Base-by-base conservation (phyloP, 2,113 vertebrate species). In the Notothenia rossii region DNA sequence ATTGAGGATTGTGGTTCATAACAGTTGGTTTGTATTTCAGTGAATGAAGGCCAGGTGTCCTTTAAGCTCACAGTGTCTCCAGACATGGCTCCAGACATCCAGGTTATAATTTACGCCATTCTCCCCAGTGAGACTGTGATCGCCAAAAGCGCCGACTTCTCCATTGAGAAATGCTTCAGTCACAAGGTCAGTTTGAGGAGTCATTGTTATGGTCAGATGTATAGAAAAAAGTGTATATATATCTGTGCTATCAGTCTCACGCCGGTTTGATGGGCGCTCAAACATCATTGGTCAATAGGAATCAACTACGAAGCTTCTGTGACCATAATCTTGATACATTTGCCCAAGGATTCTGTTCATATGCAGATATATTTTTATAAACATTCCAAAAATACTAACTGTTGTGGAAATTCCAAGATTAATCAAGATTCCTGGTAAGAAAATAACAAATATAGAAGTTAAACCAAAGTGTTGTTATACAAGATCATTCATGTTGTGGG, bases 121-220 rank as follows among this genome's bases (percentile, higher is more conserved):
- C 95, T 98, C 65, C 94, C 95, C 53, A 89, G 51, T 15, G 89
- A 94, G 51, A 94, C 92, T 10, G 85, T 98, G 61, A 86, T 97
- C 9, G 96, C 96, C 10, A 86, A 96, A 61, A 96, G 86, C n/a
- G 86, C 79, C 33, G 86, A 72, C 17, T 94, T 98, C 74, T 7
- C 15, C 5, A 90, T 90, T 0, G 85, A 97, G n/a, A 92, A 96
- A 45, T 98, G 97, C 84, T 98, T 97, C 83, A 89, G 61, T 71
- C 95, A 98, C 82, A 94, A 96, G 96, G 97, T 98, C 67, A 88
- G 85, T 46, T 2, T 5, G 7, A 65, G 36, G 50, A 13, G 20
- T 17, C 11, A 7, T n/a, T 49, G 12, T 17, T 10, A 6, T 7
- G 1, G 7, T 15, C 4, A 33, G 3, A 46, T 18, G 2, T 55